phyloP scores from a whole-genome alignment of 2,113 vertebrate species.

The Esox niger region DNA sequence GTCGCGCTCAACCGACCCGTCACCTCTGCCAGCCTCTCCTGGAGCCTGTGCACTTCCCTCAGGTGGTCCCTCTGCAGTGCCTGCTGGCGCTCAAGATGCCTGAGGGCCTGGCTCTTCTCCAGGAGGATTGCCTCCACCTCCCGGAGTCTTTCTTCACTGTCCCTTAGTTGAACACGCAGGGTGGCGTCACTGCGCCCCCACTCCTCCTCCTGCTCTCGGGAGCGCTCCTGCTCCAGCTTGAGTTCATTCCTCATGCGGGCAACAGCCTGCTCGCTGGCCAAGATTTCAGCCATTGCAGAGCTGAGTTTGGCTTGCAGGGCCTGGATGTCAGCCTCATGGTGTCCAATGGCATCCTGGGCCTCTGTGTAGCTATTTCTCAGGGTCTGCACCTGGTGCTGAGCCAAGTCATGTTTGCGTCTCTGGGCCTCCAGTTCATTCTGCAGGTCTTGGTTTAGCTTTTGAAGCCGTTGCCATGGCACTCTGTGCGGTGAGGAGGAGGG shows the following conservation, averaged over 20 bases:
- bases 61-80: slow-evolving; percentile 85
- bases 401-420: slow-evolving; percentile 84
- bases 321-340: slow-evolving; percentile 86
- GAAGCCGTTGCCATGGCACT: slow-evolving; percentile 86
- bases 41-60: slow-evolving; percentile 84
- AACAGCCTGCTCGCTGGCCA: slow-evolving; percentile 85
- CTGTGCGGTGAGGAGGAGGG: slow-evolving; percentile 76
- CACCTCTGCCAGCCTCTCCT: slow-evolving; percentile 83
- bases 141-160: slow-evolving; percentile 87
- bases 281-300: slow-evolving; percentile 82
- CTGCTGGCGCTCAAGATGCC: slow-evolving; percentile 86
- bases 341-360: slow-evolving; percentile 85
- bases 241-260: slow-evolving; percentile 86
- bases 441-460: slow-evolving; percentile 89
- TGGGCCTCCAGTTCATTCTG: slow-evolving; percentile 87
- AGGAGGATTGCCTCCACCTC: slow-evolving; percentile 83
- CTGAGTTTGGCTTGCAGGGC: slow-evolving; percentile 84
- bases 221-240: slow-evolving; percentile 83
- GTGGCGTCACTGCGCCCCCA: slow-evolving; percentile 75
- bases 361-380: slow-evolving; percentile 89
- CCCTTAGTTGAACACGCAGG: slow-evolving; percentile 82
- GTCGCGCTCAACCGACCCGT: slow-evolving; percentile 79
- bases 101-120: slow-evolving; percentile 86
- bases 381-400: slow-evolving; percentile 85
- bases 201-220: slow-evolving; percentile 84